Base-by-base conservation (phyloP, 2,888 invertebrate genomes). In the Eurytoma adleriae region DNA sequence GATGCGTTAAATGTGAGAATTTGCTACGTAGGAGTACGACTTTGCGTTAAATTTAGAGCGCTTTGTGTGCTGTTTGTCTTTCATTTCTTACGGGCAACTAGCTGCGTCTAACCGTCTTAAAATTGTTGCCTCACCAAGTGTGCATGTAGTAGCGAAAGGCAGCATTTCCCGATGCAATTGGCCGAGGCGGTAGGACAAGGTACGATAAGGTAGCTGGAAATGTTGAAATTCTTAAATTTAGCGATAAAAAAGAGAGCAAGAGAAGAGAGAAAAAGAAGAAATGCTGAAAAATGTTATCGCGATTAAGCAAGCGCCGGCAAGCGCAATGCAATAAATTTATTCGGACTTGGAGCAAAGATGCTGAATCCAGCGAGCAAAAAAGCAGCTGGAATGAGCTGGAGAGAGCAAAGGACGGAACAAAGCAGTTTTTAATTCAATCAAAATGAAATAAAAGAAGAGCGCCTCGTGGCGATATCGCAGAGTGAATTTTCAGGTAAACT, bases 401-500 rank as follows among this genome's bases (percentile, higher is more conserved):
- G 52, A 24, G 2, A 24, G 59, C 14, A 16, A 14, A 12, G 24
- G 16, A 54, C 27, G 68, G 30, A 75, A 27, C 56, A 13, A 61
- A 54, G 14, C n/a, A n/a, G 52, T 70, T 79, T 79, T 73, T 50
- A 79, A 79, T 74, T 73, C 62, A 78, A 72, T 67, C 61, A 52
- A 48, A 20, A 54, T 27, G 74, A 74, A 69, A 62, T 18, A 79
- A 79, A 64, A 30, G 50, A 56, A n/a, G 40, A 40, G 62, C 10
- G 27, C 27, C 16, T 2, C 16, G 56, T 10, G 56, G 18, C 54
- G 69, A 61, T 79, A 79, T 79, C 74, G 13, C 54, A 67, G 59
- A 81, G 78, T 81, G 74, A 81, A 78, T 67, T 81, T 81, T 81
- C 71, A 67, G 73, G 78, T 81, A 75, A 81, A 78, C 62, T 66